Percentiles rank a stretch among this genome's conserved stretches.
phyloP scores from a whole-genome alignment of 2,888 invertebrate genomes.

The Apoda limacodes region DNA sequence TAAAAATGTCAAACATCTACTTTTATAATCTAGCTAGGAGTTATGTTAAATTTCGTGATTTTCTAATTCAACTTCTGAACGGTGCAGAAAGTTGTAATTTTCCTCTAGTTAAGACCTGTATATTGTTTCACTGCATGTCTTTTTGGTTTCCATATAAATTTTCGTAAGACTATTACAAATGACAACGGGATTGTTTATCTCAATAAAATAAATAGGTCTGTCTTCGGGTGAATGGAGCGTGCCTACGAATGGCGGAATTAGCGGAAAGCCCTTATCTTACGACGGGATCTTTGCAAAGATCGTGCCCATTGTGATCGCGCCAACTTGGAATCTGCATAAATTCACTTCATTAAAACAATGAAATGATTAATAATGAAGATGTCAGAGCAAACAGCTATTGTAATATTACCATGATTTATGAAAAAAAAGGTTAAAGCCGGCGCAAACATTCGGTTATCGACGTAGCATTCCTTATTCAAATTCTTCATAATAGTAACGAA shows the following conservation, averaged over 20 bases:
- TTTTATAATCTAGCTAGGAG: too few species aligned
- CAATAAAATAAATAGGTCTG: constrained; percentile 27
- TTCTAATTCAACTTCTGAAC: too few species aligned
- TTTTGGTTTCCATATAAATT: too few species aligned
- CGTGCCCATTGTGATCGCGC: constrained; percentile 50
- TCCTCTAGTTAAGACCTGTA: too few species aligned
- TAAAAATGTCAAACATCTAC: too few species aligned
- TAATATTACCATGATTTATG: constrained; percentile 26
- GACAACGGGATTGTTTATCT: constrained; percentile 23
- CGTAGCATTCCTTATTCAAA: too few species aligned
- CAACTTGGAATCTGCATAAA: constrained; percentile 58
- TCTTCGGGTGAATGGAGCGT: constrained; percentile 20
- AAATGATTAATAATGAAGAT: constrained; percentile 66
- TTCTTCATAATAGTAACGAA: too few species aligned
- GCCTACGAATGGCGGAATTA: constrained; percentile 21
- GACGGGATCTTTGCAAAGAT: constrained; percentile 32
- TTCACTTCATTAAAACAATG: constrained; percentile 61
- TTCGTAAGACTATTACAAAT: not conserved
- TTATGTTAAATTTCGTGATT: too few species aligned
- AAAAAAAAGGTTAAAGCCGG: constrained; percentile 7
- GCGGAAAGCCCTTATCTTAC: constrained; percentile 41
- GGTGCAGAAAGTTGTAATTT: too few species aligned
- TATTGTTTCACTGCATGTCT: too few species aligned
- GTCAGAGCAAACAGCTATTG: constrained; percentile 32
- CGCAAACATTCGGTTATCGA: too few species aligned